phyloP scores from a whole-genome alignment of 2,888 invertebrate genomes.

The Hoplodrina ambigua region DNA sequence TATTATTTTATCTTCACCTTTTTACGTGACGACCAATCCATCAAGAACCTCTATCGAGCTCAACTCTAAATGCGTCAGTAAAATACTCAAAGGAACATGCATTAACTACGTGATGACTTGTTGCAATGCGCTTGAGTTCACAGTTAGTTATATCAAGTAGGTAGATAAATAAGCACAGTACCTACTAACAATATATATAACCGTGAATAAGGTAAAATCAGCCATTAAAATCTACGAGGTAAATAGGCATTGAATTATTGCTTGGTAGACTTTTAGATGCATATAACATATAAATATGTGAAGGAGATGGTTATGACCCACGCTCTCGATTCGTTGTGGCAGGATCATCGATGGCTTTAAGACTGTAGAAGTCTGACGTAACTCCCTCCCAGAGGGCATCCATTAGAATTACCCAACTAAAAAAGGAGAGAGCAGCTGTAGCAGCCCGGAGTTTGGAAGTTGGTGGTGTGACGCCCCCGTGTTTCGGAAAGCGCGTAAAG shows the following conservation, averaged over 20 bases:
- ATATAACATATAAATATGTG: no score
- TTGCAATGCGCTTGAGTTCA: conserved; percentile 1
- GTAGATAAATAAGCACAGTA: background rate
- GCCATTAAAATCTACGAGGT: background rate
- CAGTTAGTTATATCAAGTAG: background rate
- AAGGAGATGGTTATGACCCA: background rate
- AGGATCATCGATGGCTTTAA: background rate
- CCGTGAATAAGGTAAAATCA: background rate
- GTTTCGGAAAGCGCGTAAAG: no score
- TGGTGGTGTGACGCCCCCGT: no score
- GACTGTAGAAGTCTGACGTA: background rate
- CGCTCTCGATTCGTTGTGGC: background rate
- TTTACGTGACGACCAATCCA: conserved; percentile 19
- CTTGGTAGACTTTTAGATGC: background rate
- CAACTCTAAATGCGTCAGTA: conserved; percentile 19
- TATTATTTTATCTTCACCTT: background rate
- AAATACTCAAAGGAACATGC: conserved; percentile 6
- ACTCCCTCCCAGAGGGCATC: background rate
- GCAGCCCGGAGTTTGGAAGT: no score
- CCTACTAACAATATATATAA: background rate
- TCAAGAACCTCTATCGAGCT: conserved; percentile 16
- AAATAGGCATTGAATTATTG: background rate
- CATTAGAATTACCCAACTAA: background rate
- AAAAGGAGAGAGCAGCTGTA: background rate
- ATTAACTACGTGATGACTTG: background rate